These are phyloP conservation scores for Henicopernis longicauda DNA, from an alignment of 2,113 vertebrate genomes.

Conservation along the genomic window DNA sequence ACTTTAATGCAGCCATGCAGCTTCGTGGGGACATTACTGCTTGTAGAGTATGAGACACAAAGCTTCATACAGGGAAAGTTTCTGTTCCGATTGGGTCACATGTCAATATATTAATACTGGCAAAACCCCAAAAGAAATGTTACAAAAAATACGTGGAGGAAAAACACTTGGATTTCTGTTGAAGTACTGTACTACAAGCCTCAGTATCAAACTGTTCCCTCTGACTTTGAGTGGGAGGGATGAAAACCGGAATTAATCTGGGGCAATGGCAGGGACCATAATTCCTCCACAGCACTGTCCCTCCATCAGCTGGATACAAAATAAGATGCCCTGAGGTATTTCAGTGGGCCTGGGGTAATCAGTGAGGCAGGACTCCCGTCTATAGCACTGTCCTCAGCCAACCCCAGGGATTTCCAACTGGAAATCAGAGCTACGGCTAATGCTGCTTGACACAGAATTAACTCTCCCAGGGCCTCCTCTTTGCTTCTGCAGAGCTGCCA, in stretches of 20 bases:
- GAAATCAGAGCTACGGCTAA: conserved; percentile 57
- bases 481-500: conserved; percentile 8
- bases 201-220: not conserved
- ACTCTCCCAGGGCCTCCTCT: conserved; percentile 23
- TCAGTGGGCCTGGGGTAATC: not conserved
- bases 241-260: not conserved
- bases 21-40: not conserved
- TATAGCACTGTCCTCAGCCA: conserved; percentile 24
- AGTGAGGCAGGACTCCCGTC: not conserved
- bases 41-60: not conserved
- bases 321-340: not conserved
- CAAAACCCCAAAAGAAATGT: not conserved
- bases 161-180: not conserved
- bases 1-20: not conserved
- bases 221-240: not conserved
- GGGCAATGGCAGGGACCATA: not conserved
- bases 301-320: not conserved
- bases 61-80: not conserved
- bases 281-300: not conserved
- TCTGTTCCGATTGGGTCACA: not conserved
- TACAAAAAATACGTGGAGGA: not conserved
- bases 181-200: not conserved
- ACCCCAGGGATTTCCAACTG: conserved; percentile 52
- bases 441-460: conserved; percentile 64
- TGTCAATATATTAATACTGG: not conserved